Conservation (phyloP, 2,113 vertebrate genomes). For the Laticauda colubrina region DNA sequence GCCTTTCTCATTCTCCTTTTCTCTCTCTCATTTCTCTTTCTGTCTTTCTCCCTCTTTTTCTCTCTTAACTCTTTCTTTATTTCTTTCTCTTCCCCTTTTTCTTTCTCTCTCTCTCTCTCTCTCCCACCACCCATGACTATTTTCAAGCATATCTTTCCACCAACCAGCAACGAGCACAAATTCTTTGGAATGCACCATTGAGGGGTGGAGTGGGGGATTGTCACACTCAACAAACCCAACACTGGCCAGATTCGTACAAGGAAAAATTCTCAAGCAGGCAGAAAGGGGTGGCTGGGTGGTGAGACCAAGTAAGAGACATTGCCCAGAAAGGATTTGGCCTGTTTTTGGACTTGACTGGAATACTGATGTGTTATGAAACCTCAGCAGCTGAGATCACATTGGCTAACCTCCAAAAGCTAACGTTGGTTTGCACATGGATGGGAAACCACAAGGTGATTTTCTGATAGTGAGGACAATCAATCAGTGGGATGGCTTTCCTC, state of each 20-base stretch:
- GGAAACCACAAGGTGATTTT: not conserved
- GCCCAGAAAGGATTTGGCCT: not conserved
- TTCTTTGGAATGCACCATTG: not conserved
- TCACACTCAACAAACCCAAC: not conserved
- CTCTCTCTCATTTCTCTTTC: no score
- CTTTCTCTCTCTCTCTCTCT: not conserved
- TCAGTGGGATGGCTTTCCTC: no score
- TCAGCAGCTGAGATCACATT: not conserved
- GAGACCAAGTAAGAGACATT: not conserved
- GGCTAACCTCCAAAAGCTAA: not conserved
- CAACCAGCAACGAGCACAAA: not conserved
- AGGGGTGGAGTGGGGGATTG: no score
- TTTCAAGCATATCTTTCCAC: not conserved
- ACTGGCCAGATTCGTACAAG: not conserved
- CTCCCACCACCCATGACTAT: not conserved
- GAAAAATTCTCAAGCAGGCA: not conserved
- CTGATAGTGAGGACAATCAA: no score
- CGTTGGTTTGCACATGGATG: not conserved
- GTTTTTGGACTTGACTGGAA: not conserved
- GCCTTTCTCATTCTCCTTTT: no score
- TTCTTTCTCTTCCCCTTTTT: no score
- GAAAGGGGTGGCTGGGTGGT: not conserved
- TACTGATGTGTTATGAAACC: not conserved
- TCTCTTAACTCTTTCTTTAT: no score
- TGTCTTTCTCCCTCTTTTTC: no score